Conservation (phyloP, 1,140 invertebrate genomes). For the Ganaspis sp. region DNA sequence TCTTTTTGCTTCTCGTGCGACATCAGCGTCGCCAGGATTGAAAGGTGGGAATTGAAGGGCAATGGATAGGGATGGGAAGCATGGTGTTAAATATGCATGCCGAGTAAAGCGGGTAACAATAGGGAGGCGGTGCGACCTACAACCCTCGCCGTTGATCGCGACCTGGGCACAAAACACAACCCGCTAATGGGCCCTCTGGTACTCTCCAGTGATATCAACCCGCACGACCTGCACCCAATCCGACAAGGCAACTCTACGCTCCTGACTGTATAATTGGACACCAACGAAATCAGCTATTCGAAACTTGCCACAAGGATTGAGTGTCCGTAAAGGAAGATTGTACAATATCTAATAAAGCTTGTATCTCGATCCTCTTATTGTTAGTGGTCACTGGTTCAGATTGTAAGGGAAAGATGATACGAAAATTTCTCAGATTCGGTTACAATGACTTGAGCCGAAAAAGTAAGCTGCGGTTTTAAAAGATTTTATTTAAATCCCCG, state of each 20-base stretch:
- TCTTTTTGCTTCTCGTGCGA: background rate
- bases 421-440: slow-evolving; percentile 4
- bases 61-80: slow-evolving; percentile 41
- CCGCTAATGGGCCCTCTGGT: slow-evolving; percentile 62
- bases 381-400: background rate
- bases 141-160: slow-evolving; percentile 61
- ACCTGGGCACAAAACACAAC: slow-evolving; percentile 65
- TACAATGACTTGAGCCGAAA: slow-evolving; percentile 1
- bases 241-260: background rate
- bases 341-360: background rate
- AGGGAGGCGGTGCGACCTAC: slow-evolving; percentile 42
- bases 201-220: slow-evolving; percentile 57
- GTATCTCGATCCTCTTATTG: background rate
- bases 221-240: slow-evolving; percentile 37
- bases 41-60: slow-evolving; percentile 54
- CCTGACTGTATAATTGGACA: slow-evolving; percentile 11
- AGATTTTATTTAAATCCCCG: slow-evolving; percentile 2
- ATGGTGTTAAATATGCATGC: slow-evolving; percentile 67
- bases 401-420: slow-evolving; percentile 16
- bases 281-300: slow-evolving; percentile 17
- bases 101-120: slow-evolving; percentile 65
- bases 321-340: background rate
- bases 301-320: slow-evolving; percentile 12
- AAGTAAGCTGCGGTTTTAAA: slow-evolving; percentile 4
- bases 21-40: slow-evolving; percentile 36